Conservation (phyloP, 2,797 vertebrate species). For the Threskiornis aethiopicus region DNA sequence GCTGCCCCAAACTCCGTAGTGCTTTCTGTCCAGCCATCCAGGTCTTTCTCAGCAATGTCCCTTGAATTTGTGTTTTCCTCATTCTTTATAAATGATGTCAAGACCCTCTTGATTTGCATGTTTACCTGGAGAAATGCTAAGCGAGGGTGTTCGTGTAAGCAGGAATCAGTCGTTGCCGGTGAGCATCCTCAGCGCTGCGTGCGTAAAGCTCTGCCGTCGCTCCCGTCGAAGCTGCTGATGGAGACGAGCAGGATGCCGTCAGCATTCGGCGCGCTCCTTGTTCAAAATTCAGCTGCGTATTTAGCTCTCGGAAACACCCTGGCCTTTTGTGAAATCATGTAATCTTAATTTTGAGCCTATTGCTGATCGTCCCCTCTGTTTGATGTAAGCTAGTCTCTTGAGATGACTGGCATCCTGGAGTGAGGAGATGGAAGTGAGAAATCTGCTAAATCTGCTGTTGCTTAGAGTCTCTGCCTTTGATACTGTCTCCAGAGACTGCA, state of each 20-base stretch:
- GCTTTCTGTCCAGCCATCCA: neutral
- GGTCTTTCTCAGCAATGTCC: neutral
- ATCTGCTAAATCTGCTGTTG: conserved; percentile 61
- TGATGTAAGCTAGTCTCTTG: conserved; percentile 67
- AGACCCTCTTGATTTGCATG: neutral
- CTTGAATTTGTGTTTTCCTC: neutral
- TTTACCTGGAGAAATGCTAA: neutral
- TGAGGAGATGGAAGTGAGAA: conserved; percentile 50
- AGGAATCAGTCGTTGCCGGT: rapidly evolving
- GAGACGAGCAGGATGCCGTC: neutral
- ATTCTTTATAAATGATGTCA: neutral
- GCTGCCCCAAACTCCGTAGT: neutral
- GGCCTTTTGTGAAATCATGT: conserved; percentile 66
- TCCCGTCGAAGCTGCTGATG: neutral
- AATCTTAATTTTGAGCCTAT: conserved; percentile 53
- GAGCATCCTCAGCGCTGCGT: neutral
- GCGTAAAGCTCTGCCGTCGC: rapidly evolving
- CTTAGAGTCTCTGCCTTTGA: conserved; percentile 69
- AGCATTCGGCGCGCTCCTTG: neutral
- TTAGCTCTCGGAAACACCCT: conserved; percentile 65
- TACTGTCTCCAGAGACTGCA: conserved; percentile 63
- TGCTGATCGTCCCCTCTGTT: conserved; percentile 46
- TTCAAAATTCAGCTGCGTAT: conserved; percentile 54
- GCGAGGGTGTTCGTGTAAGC: neutral
- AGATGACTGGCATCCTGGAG: conserved; percentile 45